Conservation (phyloP, 2,888 invertebrate genomes). For the Cephus sareptanus region DNA sequence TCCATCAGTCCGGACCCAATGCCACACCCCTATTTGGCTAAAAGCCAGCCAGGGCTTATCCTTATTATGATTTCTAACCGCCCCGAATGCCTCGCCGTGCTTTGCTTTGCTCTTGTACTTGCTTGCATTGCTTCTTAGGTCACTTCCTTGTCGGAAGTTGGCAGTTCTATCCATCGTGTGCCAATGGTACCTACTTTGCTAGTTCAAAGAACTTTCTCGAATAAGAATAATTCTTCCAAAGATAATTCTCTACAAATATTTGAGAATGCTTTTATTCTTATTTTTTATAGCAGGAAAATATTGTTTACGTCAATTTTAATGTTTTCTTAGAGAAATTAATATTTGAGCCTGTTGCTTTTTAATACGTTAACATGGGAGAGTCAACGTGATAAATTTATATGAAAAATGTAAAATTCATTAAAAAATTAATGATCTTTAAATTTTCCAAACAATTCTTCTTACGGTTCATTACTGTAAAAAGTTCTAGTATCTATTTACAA, state of each 20-base stretch:
- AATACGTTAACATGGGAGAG: too few species aligned
- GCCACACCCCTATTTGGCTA: slow-evolving; percentile 45
- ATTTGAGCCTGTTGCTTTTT: not conserved
- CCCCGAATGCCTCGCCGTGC: slow-evolving; percentile 39
- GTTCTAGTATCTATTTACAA: not conserved
- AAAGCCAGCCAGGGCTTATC: slow-evolving; percentile 42
- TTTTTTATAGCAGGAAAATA: not conserved
- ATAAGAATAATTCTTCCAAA: not conserved
- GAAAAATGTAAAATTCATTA: not conserved
- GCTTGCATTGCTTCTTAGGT: not conserved
- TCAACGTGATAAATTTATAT: not conserved
- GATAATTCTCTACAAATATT: not conserved
- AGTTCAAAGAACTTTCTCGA: not conserved
- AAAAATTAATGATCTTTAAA: not conserved
- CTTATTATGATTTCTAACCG: slow-evolving; percentile 49
- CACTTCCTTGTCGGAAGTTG: not conserved
- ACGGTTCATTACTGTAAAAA: too few species aligned
- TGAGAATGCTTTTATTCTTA: not conserved
- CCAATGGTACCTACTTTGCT: not conserved
- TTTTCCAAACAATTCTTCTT: too few species aligned
- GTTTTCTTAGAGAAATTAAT: not conserved
- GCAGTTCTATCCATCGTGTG: not conserved
- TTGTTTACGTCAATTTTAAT: not conserved
- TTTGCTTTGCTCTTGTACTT: not conserved
- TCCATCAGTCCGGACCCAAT: slow-evolving; percentile 42